Evolutionary conservation across 1,140 invertebrate species (phyloP).

Genomic region (Megalonaias nervosa): DNA sequence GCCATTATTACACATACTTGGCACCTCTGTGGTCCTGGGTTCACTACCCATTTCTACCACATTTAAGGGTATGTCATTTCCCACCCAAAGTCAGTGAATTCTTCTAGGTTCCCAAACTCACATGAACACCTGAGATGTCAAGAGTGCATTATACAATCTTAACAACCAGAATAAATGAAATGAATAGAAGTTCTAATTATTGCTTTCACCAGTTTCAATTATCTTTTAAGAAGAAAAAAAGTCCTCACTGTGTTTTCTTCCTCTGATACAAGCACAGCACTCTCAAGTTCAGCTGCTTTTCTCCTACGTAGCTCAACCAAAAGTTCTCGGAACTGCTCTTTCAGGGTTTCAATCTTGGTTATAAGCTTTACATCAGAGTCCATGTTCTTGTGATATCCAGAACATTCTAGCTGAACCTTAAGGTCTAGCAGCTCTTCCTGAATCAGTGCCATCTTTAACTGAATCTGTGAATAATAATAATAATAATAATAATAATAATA

Average conservation of each 20-base stretch:
- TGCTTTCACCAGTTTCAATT: not conserved
- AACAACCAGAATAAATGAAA: no score
- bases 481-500: not conserved
- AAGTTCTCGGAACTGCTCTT: conserved; percentile 74
- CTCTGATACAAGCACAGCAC: conserved; percentile 54
- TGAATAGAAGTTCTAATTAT: not conserved
- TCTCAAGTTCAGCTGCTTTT: conserved; percentile 69
- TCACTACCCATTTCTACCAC: no score
- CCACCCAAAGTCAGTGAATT: not conserved
- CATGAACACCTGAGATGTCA: no score
- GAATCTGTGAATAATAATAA: conserved; percentile 65
- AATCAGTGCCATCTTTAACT: conserved; percentile 72
- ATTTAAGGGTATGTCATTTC: not conserved
- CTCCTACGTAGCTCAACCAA: conserved; percentile 73
- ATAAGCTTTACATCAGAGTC: conserved; percentile 61
- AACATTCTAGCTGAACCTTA: conserved; percentile 66
- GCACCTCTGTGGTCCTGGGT: no score
- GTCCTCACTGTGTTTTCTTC: conserved; percentile 44
- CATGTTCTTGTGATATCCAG: conserved; percentile 44
- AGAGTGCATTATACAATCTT: no score
- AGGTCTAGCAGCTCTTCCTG: conserved; percentile 74
- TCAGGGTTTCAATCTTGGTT: conserved; percentile 72
- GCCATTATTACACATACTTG: no score
- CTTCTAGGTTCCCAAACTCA: not conserved
- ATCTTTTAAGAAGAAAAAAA: not conserved